Percentiles rank a stretch among this genome's conserved stretches.
Conservation (phyloP, 2,888 invertebrate genomes). For the Synanthedon formicaeformis region DNA sequence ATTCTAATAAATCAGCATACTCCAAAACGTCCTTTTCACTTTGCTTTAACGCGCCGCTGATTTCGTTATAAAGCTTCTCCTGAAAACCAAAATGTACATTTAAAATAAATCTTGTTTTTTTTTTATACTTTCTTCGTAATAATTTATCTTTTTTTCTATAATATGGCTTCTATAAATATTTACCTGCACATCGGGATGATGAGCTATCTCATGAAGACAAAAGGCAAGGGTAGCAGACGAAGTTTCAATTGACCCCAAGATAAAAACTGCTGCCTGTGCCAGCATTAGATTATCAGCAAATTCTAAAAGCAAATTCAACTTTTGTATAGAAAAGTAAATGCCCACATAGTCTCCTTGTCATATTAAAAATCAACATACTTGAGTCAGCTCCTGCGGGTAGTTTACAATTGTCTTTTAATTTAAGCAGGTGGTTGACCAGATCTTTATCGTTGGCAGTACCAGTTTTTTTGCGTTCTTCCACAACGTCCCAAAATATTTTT, state of each 20-base stretch:
- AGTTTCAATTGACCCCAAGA: slow-evolving; percentile 47
- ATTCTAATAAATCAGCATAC: slow-evolving; percentile 39
- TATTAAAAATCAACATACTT: slow-evolving; percentile 11
- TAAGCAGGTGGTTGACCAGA: slow-evolving; percentile 41
- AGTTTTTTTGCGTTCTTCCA: slow-evolving; percentile 25
- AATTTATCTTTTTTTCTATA: background rate
- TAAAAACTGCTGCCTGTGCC: slow-evolving; percentile 48
- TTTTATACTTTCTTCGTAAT: background rate
- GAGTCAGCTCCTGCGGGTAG: slow-evolving; percentile 28
- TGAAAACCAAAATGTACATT: slow-evolving; percentile 11
- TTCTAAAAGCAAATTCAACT: slow-evolving; percentile 18
- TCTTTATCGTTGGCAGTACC: slow-evolving; percentile 27
- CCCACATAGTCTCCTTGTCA: background rate
- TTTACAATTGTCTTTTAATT: slow-evolving; percentile 38
- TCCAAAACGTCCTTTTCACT: slow-evolving; percentile 35
- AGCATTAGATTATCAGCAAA: slow-evolving; percentile 44
- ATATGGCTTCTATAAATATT: background rate
- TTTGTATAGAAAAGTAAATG: background rate
- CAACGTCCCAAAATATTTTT: slow-evolving; percentile 36
- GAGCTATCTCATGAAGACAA: slow-evolving; percentile 38
- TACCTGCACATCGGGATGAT: slow-evolving; percentile 44
- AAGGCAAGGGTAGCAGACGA: slow-evolving; percentile 38
- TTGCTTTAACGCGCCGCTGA: slow-evolving; percentile 25
- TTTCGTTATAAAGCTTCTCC: slow-evolving; percentile 41
- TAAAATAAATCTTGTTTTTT: background rate